Percentiles rank a stretch among this genome's conserved stretches.
phyloP scores from a whole-genome alignment of 2,113 vertebrate genomes.

The Vombatus ursinus region DNA sequence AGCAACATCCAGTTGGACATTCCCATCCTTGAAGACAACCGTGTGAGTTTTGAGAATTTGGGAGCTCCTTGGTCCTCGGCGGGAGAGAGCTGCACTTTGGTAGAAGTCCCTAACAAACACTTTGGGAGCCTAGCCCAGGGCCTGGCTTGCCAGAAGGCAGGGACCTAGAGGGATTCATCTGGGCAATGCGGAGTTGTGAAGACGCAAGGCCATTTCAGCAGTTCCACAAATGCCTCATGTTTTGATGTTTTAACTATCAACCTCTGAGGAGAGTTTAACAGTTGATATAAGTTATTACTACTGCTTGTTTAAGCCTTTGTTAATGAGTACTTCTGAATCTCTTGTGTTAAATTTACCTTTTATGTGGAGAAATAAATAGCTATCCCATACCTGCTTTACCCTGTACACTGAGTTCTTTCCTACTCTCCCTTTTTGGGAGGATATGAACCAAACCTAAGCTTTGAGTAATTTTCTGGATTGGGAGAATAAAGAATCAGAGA shows the following conservation, averaged over 20 bases:
- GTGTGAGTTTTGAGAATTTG: neutral
- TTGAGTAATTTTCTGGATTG: neutral
- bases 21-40: neutral
- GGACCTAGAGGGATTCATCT: neutral
- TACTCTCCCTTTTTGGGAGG: neutral
- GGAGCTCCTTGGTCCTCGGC: neutral
- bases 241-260: neutral
- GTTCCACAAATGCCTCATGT: neutral
- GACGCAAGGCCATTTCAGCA: neutral
- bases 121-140: neutral
- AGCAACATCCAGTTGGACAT: too few relatives aligned
- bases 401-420: neutral
- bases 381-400: neutral
- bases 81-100: neutral
- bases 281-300: neutral
- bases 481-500: neutral
- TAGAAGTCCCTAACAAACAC: neutral
- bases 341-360: neutral
- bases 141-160: neutral
- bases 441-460: neutral
- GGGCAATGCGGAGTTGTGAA: neutral
- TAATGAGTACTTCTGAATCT: too few relatives aligned
- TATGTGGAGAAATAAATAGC: neutral
- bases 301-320: neutral
- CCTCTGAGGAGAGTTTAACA: neutral